Conservation (phyloP, 2,888 invertebrate species). For the Drosophila prolongata region DNA sequence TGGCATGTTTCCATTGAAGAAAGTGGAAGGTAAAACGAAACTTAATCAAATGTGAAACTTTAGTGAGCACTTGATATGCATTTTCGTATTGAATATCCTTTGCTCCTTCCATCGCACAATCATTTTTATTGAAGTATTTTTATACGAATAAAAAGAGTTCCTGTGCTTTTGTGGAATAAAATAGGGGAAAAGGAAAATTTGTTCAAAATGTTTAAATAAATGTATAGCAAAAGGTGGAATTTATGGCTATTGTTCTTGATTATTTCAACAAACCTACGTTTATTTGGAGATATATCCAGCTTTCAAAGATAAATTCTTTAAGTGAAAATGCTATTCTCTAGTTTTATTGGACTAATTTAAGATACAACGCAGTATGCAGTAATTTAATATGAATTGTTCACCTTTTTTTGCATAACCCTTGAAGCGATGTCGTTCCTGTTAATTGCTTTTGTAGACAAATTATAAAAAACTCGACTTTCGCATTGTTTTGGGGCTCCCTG, state of each 20-base stretch:
- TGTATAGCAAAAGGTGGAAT: not conserved
- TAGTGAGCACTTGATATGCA: slow-evolving; percentile 22
- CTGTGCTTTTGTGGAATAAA: not conserved
- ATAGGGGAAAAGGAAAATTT: not conserved
- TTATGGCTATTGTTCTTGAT: not conserved
- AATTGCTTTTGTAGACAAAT: slow-evolving; percentile 78
- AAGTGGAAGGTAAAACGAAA: slow-evolving; percentile 10
- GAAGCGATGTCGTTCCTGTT: slow-evolving; percentile 44
- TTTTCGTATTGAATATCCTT: slow-evolving; percentile 20
- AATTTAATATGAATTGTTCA: slow-evolving; percentile 8
- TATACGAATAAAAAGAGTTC: not conserved
- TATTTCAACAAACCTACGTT: not conserved
- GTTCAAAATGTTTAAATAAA: slow-evolving; percentile 1
- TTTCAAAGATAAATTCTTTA: not conserved
- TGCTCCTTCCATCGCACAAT: not conserved
- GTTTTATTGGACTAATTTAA: slow-evolving; percentile 1
- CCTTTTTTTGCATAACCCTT: slow-evolving; percentile 10
- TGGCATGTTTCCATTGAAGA: slow-evolving; percentile 4
- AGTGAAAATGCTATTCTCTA: too few species aligned
- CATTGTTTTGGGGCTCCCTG: slow-evolving; percentile 30
- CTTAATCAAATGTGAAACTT: slow-evolving; percentile 29
- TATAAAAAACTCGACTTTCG: slow-evolving; percentile 62
- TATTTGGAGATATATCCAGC: not conserved
- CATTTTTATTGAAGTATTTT: slow-evolving; percentile 6
- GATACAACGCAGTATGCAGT: not conserved